Percentiles rank a stretch among this genome's conserved stretches.
These are phyloP conservation scores for Gadus chalcogrammus DNA, from an alignment of 2,113 vertebrate species.

Conservation along the genomic window DNA sequence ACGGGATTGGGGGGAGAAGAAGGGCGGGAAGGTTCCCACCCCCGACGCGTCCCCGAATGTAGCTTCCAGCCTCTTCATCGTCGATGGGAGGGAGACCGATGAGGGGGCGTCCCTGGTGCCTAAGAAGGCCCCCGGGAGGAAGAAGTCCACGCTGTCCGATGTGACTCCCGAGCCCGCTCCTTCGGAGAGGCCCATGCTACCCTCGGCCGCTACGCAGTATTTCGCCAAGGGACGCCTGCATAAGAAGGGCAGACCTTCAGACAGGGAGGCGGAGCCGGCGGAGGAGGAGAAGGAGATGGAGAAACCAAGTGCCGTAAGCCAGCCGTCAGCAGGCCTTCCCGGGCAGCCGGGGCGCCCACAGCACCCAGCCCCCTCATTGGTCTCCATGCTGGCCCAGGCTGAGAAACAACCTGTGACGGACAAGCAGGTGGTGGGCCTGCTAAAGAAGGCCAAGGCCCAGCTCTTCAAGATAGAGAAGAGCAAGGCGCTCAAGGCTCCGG, in stretches of 20 bases:
- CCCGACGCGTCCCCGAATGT: conserved; percentile 61
- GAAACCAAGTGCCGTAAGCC: conserved; percentile 66
- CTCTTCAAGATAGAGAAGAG: conserved; percentile 95
- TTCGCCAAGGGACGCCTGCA: conserved; percentile 81
- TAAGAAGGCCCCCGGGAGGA: conserved; percentile 77
- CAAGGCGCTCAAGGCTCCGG: conserved; percentile 86
- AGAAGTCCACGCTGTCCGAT: conserved; percentile 76
- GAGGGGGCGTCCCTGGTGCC: conserved; percentile 50
- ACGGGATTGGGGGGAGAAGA: conserved; percentile 74
- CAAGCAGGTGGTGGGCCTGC: conserved; percentile 88
- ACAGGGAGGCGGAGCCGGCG: conserved; percentile 77
- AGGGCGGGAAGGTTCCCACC: conserved; percentile 52
- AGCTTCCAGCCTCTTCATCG: conserved; percentile 56
- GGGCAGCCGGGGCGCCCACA: conserved; percentile 74
- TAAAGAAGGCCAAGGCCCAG: conserved; percentile 95
- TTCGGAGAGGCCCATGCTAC: conserved; percentile 61
- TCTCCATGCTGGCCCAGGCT: conserved; percentile 86
- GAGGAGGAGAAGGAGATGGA: conserved; percentile 82
- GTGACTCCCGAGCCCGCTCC: conserved; percentile 56
- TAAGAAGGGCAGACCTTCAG: conserved; percentile 80
- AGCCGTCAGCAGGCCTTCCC: conserved; percentile 49
- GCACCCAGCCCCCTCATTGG: conserved; percentile 81
- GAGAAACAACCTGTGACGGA: conserved; percentile 92
- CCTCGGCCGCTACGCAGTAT: conserved; percentile 62
- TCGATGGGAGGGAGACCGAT: conserved; percentile 67